These are phyloP conservation scores for Coendou prehensilis DNA, from an alignment of 2,797 vertebrate genomes.

Conservation along the genomic window DNA sequence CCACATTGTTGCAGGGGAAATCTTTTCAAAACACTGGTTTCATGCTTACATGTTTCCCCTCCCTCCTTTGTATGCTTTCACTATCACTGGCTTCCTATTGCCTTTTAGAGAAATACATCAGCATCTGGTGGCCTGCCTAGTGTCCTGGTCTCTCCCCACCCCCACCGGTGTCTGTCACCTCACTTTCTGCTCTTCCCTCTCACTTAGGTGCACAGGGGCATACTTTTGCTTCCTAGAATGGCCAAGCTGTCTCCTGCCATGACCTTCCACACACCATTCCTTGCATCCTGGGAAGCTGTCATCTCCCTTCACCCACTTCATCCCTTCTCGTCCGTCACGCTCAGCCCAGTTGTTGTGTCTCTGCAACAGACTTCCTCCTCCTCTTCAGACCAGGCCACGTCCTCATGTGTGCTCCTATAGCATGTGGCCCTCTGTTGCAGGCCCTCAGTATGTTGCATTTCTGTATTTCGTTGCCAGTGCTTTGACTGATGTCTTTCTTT, in stretches of 20 bases:
- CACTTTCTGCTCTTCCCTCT: not conserved
- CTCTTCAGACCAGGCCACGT: too few relatives aligned
- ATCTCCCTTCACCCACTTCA: not conserved
- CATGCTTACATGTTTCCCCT: not conserved
- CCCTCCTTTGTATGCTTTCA: not conserved
- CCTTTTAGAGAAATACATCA: not conserved
- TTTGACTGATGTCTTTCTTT: not conserved
- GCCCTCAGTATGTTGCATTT: fast-evolving
- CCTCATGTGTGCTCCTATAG: fast-evolving
- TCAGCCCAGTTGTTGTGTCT: not conserved
- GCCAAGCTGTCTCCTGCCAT: not conserved
- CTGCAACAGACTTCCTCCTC: not conserved
- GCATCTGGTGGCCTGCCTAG: fast-evolving
- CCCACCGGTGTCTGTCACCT: not conserved
- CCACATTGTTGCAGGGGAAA: not conserved
- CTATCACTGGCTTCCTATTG: not conserved
- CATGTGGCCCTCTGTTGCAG: not conserved
- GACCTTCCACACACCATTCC: not conserved
- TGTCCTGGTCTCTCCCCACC: fast-evolving
- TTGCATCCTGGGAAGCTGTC: not conserved
- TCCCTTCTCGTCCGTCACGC: not conserved
- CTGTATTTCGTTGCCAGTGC: not conserved
- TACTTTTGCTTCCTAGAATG: not conserved
- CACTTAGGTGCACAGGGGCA: not conserved
- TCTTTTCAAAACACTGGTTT: not conserved